Conservation (phyloP, 2,888 invertebrate genomes). For the Pseudococcus viburni region DNA sequence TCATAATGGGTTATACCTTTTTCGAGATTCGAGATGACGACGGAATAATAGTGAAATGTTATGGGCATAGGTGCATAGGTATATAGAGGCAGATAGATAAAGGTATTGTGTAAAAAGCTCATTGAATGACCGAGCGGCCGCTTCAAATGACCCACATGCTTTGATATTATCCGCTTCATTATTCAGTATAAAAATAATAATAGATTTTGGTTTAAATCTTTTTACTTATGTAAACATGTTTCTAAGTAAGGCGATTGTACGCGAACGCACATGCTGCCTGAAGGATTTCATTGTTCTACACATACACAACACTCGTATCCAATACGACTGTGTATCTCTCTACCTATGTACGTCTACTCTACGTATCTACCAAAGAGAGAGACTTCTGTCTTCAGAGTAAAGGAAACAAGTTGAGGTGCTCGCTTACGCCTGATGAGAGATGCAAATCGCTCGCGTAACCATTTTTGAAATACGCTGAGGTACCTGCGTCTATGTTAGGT, state of each 20-base stretch:
- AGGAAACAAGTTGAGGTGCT: neutral
- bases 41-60: conserved; percentile 61
- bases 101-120: conserved; percentile 27
- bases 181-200: conserved; percentile 62
- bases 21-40: conserved; percentile 12
- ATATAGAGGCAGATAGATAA: conserved; percentile 34
- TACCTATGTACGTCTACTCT: too few species aligned
- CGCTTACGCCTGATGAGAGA: neutral
- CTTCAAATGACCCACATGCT: conserved; percentile 63
- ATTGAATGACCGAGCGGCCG: conserved; percentile 22
- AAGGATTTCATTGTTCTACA: conserved; percentile 59
- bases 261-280: neutral
- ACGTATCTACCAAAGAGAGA: neutral
- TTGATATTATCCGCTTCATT: conserved; percentile 65
- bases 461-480: neutral
- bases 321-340: too few species aligned
- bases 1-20: conserved; percentile 13
- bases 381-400: neutral
- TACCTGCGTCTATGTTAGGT: neutral
- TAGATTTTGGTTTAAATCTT: conserved; percentile 60
- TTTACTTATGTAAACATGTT: conserved; percentile 64
- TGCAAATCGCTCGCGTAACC: conserved; percentile 26
- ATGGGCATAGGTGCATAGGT: conserved; percentile 48
- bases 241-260: conserved; percentile 22
- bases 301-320: neutral